These are phyloP conservation scores for Chydorus sphaericus DNA, from an alignment of 2,888 invertebrate species.

Conservation along the genomic window DNA sequence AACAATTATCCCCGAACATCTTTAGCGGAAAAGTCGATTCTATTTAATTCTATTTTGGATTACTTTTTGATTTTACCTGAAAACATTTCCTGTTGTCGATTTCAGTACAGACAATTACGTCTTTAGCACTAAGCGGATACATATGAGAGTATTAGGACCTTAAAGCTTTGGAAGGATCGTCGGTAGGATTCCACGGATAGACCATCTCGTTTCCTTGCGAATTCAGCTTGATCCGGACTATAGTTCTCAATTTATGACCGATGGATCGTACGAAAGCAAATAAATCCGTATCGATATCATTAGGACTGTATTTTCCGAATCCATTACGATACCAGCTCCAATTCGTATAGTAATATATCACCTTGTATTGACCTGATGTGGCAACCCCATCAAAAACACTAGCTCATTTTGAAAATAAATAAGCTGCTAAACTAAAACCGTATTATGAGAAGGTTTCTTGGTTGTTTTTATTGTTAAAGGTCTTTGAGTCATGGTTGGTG, in stretches of 20 bases:
- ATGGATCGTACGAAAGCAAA: slow-evolving; percentile 93
- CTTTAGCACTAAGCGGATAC: slow-evolving; percentile 63
- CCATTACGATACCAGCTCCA: slow-evolving; percentile 84
- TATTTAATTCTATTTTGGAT: too few relatives aligned
- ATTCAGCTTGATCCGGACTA: slow-evolving; percentile 54
- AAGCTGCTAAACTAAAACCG: not conserved
- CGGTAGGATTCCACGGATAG: slow-evolving; percentile 80
- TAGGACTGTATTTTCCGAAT: slow-evolving; percentile 64
- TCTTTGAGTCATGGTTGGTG: slow-evolving; percentile 20
- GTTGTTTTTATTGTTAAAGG: slow-evolving; percentile 21
- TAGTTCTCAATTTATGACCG: slow-evolving; percentile 83
- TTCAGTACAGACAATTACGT: slow-evolving; percentile 77
- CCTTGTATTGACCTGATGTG: slow-evolving; percentile 41
- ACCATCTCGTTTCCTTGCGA: slow-evolving; percentile 65
- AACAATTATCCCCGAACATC: too few relatives aligned
- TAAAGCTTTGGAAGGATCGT: slow-evolving; percentile 54
- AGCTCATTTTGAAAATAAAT: not conserved
- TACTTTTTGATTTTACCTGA: not conserved
- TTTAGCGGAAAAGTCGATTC: too few relatives aligned
- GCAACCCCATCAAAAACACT: too few relatives aligned
- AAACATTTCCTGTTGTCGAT: too few relatives aligned
- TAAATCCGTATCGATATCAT: slow-evolving; percentile 67
- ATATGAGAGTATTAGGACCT: slow-evolving; percentile 63
- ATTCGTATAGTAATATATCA: slow-evolving; percentile 82
- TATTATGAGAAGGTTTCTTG: too few relatives aligned